phyloP scores from a whole-genome alignment of 2,113 vertebrate genomes.

The Callithrix jacchus region DNA sequence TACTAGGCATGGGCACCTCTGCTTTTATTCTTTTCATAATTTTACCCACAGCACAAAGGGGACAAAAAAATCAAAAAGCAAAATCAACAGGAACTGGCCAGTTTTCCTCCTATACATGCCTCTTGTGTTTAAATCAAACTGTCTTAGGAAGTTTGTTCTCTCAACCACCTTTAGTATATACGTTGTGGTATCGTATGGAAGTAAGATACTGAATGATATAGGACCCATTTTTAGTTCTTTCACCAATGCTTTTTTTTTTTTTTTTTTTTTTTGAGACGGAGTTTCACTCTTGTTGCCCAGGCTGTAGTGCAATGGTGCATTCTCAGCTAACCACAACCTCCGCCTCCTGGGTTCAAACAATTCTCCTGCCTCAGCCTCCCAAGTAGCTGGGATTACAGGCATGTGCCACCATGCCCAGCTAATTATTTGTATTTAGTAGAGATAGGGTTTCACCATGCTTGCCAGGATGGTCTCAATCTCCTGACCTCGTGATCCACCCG shows the following conservation, averaged over 20 bases:
- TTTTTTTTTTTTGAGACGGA: too few relatives aligned
- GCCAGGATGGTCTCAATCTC: too few relatives aligned
- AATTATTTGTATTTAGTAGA: too few relatives aligned
- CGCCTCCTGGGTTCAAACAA: too few relatives aligned
- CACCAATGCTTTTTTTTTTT: background rate
- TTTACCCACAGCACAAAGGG: background rate
- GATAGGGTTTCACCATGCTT: too few relatives aligned
- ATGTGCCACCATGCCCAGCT: too few relatives aligned
- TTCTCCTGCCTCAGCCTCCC: too few relatives aligned
- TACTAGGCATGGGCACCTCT: background rate
- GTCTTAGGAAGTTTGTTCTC: background rate
- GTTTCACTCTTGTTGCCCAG: too few relatives aligned
- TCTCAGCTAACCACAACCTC: too few relatives aligned
- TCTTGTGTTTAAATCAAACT: background rate
- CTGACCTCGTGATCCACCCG: too few relatives aligned
- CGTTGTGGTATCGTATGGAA: accelerated
- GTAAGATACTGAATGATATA: background rate
- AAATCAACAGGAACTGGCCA: background rate
- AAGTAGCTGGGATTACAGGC: too few relatives aligned
- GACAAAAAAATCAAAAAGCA: background rate
- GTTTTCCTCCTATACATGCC: background rate
- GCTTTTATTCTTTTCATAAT: background rate
- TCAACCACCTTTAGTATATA: background rate
- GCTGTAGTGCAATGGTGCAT: too few relatives aligned
- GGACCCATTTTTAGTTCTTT: background rate